Conservation (phyloP, 2,797 vertebrate species). For the Eutrigla gurnardus region DNA sequence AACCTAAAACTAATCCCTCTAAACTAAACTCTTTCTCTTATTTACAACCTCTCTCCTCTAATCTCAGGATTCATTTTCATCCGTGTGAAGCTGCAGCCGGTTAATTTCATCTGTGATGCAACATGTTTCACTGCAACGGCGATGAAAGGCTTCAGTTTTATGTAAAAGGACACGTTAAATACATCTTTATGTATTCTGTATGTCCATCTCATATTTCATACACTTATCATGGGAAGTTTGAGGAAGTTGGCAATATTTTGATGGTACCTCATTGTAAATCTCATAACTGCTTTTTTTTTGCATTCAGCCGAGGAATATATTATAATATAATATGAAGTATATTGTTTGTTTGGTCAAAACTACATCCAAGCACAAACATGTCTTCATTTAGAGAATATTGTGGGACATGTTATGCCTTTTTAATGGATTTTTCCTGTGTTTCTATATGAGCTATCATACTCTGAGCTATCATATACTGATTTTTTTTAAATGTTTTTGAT, state of each 20-base stretch:
- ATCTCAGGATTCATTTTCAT: constrained; percentile 61
- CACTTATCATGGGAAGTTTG: not conserved
- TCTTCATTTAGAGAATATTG: not conserved
- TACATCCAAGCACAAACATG: not conserved
- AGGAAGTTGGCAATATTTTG: constrained; percentile 1
- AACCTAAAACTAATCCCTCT: constrained; percentile 60
- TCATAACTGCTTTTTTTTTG: not conserved
- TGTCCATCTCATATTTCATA: not conserved
- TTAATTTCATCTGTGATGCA: constrained; percentile 56
- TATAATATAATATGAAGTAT: too few species aligned
- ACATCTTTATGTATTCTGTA: not conserved
- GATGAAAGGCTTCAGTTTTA: not conserved
- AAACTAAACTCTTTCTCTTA: not conserved
- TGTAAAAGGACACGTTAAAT: not conserved
- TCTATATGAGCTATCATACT: not conserved
- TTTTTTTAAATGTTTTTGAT: too few species aligned
- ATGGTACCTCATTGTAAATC: not conserved
- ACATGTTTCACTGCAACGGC: not conserved
- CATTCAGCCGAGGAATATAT: too few species aligned
- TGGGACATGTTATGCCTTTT: not conserved
- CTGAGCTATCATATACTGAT: not conserved
- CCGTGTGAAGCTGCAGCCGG: constrained; percentile 40
- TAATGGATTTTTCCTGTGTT: not conserved
- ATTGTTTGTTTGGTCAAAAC: not conserved
- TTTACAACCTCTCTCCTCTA: constrained; percentile 39